Evolutionary conservation across 2,888 invertebrate species (phyloP), one percentile per base, ranked within the genome.

Genomic region (Patella depressa): DNA sequence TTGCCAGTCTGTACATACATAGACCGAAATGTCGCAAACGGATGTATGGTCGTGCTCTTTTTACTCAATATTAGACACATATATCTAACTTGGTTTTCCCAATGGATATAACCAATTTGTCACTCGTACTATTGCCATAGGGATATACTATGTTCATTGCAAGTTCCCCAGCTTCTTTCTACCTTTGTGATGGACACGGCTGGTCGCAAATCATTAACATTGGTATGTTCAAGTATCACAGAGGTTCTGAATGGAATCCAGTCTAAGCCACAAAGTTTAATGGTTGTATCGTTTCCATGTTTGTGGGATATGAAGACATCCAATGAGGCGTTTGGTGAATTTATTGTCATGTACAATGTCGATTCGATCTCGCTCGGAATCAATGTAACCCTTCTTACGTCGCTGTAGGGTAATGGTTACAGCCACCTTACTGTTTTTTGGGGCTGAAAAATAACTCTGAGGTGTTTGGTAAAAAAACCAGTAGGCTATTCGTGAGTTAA

Each of bases 181-280:
- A 83, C 82, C 54, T 83, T 80, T 19, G 74, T 79, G 12, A 87
- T 84, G 12, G 83, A 81, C 19, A 85, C 84, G 54, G 83, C 83
- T 15, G 87, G 86, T 72, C 87, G 76, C 15, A 84, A 81, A 29
- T 80, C 82, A 65, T 84, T 82, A 3, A 83, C 80, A 24, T 85
- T 81, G 7, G 85, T 82, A 74, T 86, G 86, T 11, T 86, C 87
- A 73, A 87, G 78, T 17, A 86, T 86, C 4, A 87, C 84, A 14
- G 87, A 87, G 0, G 87, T 84, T 57, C 87, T 86, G 71, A 87
- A 87, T 15, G 86, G 86, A 24, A 85, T 86, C 87, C 87, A 87
- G 55, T 87, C 85, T 11, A 85, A 71, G 19, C 84, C 84, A 72
- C 83, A 81, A 0, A 85, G 24, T 85, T 85, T 12, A 87, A 80